A percentile compares a stretch with the other conserved stretches of the same genome.
Conservation (phyloP, 2,113 vertebrate genomes). For the Aplodontia rufa region DNA sequence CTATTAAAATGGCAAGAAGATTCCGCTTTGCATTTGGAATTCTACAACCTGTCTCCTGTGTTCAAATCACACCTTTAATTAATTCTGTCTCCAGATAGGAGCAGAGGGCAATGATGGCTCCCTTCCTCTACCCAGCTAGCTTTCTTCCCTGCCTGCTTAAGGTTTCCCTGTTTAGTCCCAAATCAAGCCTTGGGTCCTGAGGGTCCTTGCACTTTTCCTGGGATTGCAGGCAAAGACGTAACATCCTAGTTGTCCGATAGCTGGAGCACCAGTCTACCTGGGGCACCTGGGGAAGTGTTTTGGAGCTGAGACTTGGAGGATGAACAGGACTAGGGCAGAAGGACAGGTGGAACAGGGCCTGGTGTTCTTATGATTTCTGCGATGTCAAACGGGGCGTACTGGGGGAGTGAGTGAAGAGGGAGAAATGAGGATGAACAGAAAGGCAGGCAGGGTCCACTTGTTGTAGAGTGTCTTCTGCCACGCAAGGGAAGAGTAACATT, state of each 20-base stretch:
- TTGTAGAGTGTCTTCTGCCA: not conserved
- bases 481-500: not conserved
- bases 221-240: not conserved
- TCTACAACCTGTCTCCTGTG: not conserved
- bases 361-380: not conserved
- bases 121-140: not conserved
- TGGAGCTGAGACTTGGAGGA: not conserved
- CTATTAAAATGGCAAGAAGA: fast-evolving
- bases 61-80: not conserved
- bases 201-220: not conserved
- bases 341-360: not conserved
- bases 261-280: not conserved
- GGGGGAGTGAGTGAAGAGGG: not conserved
- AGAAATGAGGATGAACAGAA: not conserved
- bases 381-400: not conserved
- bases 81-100: not conserved
- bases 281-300: not conserved
- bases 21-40: not conserved
- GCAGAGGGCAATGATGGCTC: not conserved
- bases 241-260: not conserved
- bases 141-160: not conserved
- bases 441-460: not conserved
- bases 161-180: not conserved
- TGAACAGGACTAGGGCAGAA: not conserved
- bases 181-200: not conserved